Conservation (phyloP, 2,888 invertebrate species). For the Ormyrus nitidulus region DNA sequence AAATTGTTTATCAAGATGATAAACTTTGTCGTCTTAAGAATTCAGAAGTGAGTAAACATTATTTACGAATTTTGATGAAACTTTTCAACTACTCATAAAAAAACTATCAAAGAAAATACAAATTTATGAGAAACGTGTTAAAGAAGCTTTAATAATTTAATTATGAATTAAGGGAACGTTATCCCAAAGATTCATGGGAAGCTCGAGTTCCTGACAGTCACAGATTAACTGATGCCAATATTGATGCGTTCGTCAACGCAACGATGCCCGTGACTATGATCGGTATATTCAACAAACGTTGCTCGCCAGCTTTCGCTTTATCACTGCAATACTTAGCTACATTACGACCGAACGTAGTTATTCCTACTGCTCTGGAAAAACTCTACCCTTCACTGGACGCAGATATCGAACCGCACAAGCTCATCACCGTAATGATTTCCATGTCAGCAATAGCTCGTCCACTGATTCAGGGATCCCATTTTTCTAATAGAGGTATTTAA, state of each 20-base stretch:
- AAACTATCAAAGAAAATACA: too few relatives aligned
- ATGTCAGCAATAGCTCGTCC: slow-evolving; percentile 83
- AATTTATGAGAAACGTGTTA: too few relatives aligned
- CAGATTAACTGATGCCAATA: slow-evolving; percentile 86
- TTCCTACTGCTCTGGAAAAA: slow-evolving; percentile 89
- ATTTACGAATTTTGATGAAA: neutral
- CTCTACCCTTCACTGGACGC: slow-evolving; percentile 88
- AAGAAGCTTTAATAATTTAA: slow-evolving; percentile 26
- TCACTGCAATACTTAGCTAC: slow-evolving; percentile 85
- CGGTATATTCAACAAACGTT: slow-evolving; percentile 86
- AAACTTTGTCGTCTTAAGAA: slow-evolving; percentile 22
- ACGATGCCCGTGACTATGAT: slow-evolving; percentile 86
- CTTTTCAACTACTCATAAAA: slow-evolving; percentile 2
- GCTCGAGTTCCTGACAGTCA: slow-evolving; percentile 81
- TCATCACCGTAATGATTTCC: slow-evolving; percentile 84
- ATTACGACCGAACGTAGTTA: slow-evolving; percentile 87
- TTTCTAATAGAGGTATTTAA: slow-evolving; percentile 65
- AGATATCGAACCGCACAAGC: slow-evolving; percentile 91
- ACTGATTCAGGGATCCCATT: slow-evolving; percentile 76
- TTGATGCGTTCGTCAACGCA: slow-evolving; percentile 87
- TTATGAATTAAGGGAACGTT: slow-evolving; percentile 79
- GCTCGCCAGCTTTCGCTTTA: slow-evolving; percentile 75
- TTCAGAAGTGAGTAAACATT: slow-evolving; percentile 72
- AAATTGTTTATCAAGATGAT: slow-evolving; percentile 75
- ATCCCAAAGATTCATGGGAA: slow-evolving; percentile 81